phyloP scores from a whole-genome alignment of 1,140 invertebrate genomes.

The Ceratosolen fusciceps region DNA sequence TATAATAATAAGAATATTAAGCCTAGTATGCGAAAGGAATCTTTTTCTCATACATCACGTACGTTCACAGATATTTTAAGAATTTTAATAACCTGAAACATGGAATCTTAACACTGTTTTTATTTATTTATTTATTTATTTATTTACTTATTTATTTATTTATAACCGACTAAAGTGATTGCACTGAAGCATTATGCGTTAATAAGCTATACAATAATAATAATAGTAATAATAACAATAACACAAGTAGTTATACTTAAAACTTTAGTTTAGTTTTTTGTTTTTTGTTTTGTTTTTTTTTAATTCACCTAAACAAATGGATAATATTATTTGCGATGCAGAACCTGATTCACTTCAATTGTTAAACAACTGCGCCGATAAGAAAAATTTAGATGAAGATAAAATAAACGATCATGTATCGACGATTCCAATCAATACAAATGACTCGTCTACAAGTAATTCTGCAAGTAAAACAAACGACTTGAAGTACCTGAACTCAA shows the following conservation, averaged over 20 bases:
- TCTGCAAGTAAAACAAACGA: constrained; percentile 11
- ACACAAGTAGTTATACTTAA: neutral
- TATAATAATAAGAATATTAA: neutral
- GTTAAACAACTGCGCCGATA: neutral
- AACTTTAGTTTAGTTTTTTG: too few relatives aligned
- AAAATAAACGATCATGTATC: constrained; percentile 9
- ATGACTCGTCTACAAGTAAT: constrained; percentile 15
- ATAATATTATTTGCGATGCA: constrained; percentile 35
- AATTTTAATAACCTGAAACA: too few relatives aligned
- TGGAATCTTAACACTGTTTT: too few relatives aligned
- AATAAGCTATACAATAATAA: neutral
- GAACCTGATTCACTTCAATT: constrained; percentile 20
- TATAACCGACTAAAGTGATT: too few relatives aligned
- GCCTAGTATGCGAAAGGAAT: too few relatives aligned
- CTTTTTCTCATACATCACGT: too few relatives aligned
- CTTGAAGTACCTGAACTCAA: constrained; percentile 13
- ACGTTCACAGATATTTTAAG: too few relatives aligned
- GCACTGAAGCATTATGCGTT: too few relatives aligned
- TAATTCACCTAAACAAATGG: neutral
- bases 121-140: too few relatives aligned
- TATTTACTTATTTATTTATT: too few relatives aligned
- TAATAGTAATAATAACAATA: neutral
- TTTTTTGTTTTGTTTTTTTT: neutral
- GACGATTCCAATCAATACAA: neutral
- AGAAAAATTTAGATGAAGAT: neutral